These are phyloP conservation scores for Vipera latastei DNA, from an alignment of 2,797 vertebrate genomes.

Conservation along the genomic window DNA sequence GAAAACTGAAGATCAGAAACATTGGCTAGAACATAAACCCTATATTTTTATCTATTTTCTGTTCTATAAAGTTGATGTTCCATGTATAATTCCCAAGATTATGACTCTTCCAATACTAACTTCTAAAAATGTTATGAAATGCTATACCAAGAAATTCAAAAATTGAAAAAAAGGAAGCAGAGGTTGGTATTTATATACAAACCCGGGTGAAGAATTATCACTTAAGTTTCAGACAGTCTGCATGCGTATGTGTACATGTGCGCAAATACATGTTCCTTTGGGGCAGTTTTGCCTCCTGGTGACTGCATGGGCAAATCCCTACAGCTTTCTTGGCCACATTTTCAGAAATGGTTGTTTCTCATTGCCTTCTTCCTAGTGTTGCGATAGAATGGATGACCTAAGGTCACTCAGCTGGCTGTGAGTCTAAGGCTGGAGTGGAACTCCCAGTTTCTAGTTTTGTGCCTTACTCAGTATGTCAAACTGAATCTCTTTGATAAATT, in stretches of 20 bases:
- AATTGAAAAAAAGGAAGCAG: not conserved
- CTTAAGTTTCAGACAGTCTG: not conserved
- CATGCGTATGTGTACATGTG: not conserved
- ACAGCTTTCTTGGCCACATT: not conserved
- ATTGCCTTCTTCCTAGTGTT: not conserved
- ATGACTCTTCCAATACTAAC: not conserved
- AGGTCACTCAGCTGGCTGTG: not conserved
- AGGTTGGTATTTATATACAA: not conserved
- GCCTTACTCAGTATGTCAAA: not conserved
- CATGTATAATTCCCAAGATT: not conserved
- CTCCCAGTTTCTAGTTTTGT: not conserved
- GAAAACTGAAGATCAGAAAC: not conserved
- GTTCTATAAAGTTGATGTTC: not conserved
- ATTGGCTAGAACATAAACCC: not conserved
- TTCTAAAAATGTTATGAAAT: not conserved
- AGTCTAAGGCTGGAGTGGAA: not conserved
- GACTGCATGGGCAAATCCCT: not conserved
- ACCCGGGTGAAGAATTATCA: not conserved
- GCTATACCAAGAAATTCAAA: not conserved
- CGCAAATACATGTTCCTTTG: not conserved
- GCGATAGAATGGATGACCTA: not conserved
- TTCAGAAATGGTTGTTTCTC: not conserved
- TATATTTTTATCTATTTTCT: not conserved
- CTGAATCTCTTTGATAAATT: not conserved
- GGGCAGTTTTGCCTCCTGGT: not conserved